Conservation (phyloP, 2,113 vertebrate genomes). For the Pygoscelis antarcticus region DNA sequence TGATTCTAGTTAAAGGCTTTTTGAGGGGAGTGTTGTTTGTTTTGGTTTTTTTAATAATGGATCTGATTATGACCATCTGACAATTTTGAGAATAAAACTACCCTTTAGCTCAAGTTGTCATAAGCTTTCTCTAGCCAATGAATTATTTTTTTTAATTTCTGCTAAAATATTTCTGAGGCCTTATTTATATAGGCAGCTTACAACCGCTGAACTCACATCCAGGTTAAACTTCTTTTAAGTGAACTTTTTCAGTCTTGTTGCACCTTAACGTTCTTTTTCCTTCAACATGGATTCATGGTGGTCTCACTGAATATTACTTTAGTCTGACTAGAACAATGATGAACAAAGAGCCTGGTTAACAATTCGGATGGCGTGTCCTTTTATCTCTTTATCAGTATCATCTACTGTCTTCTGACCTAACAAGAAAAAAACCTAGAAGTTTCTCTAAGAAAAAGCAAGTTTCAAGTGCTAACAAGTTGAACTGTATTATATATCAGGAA, state of each 20-base stretch:
- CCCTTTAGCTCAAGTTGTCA: neutral
- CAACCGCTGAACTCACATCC: neutral
- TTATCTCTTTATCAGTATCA: constrained; percentile 21
- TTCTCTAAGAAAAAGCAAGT: constrained; percentile 48
- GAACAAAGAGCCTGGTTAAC: neutral
- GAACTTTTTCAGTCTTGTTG: neutral
- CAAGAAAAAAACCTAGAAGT: constrained; percentile 28
- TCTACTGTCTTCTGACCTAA: constrained; percentile 1
- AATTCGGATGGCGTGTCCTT: neutral
- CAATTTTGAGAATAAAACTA: neutral
- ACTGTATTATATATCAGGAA: constrained; percentile 49
- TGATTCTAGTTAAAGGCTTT: neutral
- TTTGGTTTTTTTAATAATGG: neutral
- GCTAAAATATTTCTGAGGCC: neutral
- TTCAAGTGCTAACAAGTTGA: constrained; percentile 67
- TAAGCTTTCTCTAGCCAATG: neutral
- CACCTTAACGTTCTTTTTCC: neutral
- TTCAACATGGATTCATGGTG: neutral
- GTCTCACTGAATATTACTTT: constrained; percentile 24
- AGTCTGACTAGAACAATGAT: constrained; percentile 8
- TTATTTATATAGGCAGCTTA: neutral
- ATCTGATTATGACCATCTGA: neutral
- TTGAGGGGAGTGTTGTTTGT: neutral
- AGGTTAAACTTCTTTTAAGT: neutral
- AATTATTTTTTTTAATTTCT: neutral